phyloP scores from a whole-genome alignment of 1,140 invertebrate species.

The Drosophila biarmipes region DNA sequence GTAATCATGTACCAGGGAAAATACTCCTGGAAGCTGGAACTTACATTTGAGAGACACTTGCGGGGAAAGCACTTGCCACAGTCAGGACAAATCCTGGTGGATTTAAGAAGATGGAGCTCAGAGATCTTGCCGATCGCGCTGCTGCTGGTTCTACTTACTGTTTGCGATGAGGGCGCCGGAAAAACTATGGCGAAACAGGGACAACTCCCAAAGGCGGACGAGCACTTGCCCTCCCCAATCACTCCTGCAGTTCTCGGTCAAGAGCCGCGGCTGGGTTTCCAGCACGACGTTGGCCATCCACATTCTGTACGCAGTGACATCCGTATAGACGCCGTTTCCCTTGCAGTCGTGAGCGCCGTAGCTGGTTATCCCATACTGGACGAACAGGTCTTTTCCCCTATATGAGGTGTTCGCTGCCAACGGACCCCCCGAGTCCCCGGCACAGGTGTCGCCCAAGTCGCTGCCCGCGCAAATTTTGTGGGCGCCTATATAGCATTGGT shows the following conservation, averaged over 20 bases:
- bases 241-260: not conserved
- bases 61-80: not conserved
- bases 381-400: not conserved
- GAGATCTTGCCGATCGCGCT: too few species aligned
- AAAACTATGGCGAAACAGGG: not conserved
- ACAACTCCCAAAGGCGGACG: not conserved
- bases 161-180: not conserved
- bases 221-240: not conserved
- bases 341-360: not conserved
- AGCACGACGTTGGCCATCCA: not conserved
- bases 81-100: not conserved
- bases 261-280: not conserved
- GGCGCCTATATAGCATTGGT: accelerated
- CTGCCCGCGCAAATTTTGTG: not conserved
- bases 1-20: not conserved
- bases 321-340: not conserved
- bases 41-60: not conserved
- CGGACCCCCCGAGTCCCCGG: not conserved
- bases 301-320: not conserved
- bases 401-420: not conserved
- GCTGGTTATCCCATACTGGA: not conserved
- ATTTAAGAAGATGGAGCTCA: not conserved
- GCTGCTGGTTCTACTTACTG: not conserved
- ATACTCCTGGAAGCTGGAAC: not conserved
- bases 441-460: not conserved